Base-by-base conservation (phyloP, 2,797 vertebrate species). In the Typhlichthys subterraneus region DNA sequence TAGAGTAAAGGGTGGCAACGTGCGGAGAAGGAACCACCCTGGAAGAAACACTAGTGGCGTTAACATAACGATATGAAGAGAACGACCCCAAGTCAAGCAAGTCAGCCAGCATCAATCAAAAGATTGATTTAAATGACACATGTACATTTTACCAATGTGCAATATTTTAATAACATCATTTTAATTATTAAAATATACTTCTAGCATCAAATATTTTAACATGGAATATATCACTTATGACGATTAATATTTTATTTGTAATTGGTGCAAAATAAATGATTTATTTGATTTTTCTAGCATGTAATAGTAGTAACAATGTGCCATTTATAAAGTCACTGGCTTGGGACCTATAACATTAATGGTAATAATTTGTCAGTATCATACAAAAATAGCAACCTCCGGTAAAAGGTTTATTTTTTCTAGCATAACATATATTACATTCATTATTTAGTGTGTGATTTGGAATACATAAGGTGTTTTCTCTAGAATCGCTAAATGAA, bases 1-100 rank as follows among this genome's bases (percentile, higher is more conserved):
- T 45, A 84, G 80, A 85, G 69, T 69, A 73, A 77, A 77, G 15
- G 23, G 78, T 65, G 67, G 67, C 54, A 70, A 77, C 76, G 75
- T 72, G 79, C 70, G 80, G 80, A 62, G 77, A 79, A 74, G 64
- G 64, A 79, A 79, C 75, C 52, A 38, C 33, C 33, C 33, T 9
- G 33, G 33, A 38, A 38, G 33, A 38, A 38, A 38, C 33, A 38
- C 33, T 2, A 70, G 66, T 59, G 51, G 59, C 65, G 60, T 56
- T 62, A 71, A 55, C 54, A 45, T 42, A 59, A 57, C 12, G 42
- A 13, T 53, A 66, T 69, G 58, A 31, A 31, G 8, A 45, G 12
- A 62, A 14, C 2, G 57, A 49, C 73, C 75, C 75, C 79, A 59
- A 56, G 68, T 80, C 71, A 63, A 75, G 50, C 57, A 80, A 5